Evolutionary conservation across 2,113 vertebrate genomes (phyloP), one percentile per base, ranked within the genome.

Genomic region (Pogona vitticeps): DNA sequence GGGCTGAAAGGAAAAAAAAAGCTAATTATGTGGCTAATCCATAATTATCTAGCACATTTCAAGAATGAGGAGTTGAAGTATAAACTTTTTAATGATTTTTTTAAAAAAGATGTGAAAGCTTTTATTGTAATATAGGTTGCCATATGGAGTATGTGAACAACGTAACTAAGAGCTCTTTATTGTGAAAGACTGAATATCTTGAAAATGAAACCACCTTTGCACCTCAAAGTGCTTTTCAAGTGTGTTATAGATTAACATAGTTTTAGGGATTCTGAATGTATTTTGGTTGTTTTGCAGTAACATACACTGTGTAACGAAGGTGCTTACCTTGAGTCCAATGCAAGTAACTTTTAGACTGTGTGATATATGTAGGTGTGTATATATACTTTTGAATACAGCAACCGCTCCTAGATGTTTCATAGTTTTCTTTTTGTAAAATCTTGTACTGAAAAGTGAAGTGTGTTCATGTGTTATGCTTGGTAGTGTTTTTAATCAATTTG

Each of bases 211-310:
- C 67, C 72, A 81, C 76, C 91, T 90, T 92, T 84, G 88, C 86
- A 90, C 92, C 95, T 92, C 89, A 91, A 83, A 91, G 94, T 95
- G 94, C 93, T 96, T 84, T 95, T 94, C 94, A 93, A 93, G 80
- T 91, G 76, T 2, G 68, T 90, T 94, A 85, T 93, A 82, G 89
- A 87, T 70, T 83, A 95, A 72, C 88, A 93, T 95, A 93, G 95
- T 93, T 94, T 70, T 93, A 94, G 95, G 86, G 78, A 88, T 95
- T 93, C 93, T 91, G 94, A 95, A 96, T 95, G 93, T 95, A 92
- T 92, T 94, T 93, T 90, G 93, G 91, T 91, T 95, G 92, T 95
- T 94, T 93, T 94, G 95, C 96, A 96, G 96, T 96, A 94, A 95
- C 90, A 86, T 93, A 94, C 92, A 93, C 96, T 96, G 94, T 95